Evolutionary conservation across 2,888 invertebrate species (phyloP).

Genomic region (Epirrhoe tristata): DNA sequence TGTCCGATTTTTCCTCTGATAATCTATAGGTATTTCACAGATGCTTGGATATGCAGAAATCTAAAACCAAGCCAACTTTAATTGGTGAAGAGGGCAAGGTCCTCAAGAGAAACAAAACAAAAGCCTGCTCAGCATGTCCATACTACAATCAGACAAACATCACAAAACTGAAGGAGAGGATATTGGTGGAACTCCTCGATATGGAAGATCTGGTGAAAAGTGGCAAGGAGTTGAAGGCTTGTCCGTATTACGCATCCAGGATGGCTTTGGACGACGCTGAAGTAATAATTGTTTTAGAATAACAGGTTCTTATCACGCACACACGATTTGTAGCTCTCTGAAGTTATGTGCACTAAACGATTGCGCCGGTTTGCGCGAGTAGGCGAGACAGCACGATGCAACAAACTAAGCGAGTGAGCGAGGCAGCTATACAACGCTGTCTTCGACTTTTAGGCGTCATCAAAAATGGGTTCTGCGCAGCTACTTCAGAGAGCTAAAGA

Average conservation of each 20-base stretch:
- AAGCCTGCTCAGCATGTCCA: slow-evolving; percentile 86
- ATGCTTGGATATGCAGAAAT: slow-evolving; percentile 92
- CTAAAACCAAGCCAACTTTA: slow-evolving; percentile 84
- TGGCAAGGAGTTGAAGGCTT: slow-evolving; percentile 90
- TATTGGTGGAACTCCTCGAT: slow-evolving; percentile 91
- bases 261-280: slow-evolving; percentile 94
- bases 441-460: too few species aligned
- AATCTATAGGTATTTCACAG: slow-evolving; percentile 60
- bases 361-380: too few species aligned
- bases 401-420: too few species aligned
- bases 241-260: slow-evolving; percentile 97
- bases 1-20: too few species aligned
- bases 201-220: slow-evolving; percentile 93
- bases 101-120: slow-evolving; percentile 86
- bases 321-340: too few species aligned
- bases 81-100: slow-evolving; percentile 86
- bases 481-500: too few species aligned
- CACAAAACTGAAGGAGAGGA: slow-evolving; percentile 87
- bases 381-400: too few species aligned
- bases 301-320: too few species aligned
- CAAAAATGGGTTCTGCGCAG: too few species aligned
- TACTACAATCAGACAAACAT: slow-evolving; percentile 88
- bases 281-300: slow-evolving; percentile 59
- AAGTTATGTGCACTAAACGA: too few species aligned
- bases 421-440: too few species aligned